phyloP scores from a whole-genome alignment of 1,140 invertebrate species.

The Notospermus geniculatus region DNA sequence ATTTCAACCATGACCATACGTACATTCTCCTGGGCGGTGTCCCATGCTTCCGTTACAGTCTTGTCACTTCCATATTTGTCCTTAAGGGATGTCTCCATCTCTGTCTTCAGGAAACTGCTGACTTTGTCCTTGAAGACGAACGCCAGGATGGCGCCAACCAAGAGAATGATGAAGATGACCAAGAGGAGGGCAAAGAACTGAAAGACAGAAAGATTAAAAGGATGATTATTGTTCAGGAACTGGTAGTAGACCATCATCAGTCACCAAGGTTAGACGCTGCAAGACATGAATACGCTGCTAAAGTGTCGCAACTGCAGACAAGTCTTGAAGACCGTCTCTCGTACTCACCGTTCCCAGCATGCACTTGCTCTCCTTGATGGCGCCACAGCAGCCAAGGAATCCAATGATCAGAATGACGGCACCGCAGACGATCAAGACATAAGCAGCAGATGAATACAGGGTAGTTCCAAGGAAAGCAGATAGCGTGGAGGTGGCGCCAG shows the following conservation, averaged over 20 bases:
- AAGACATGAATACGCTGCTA: no score
- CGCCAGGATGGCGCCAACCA: slow-evolving; percentile 1
- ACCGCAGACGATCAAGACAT: slow-evolving; percentile 30
- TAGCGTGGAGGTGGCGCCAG: slow-evolving; percentile 15
- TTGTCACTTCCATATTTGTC: background rate
- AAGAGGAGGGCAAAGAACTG: slow-evolving; percentile 7
- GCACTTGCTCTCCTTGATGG: slow-evolving; percentile 25
- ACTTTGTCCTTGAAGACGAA: slow-evolving; percentile 7
- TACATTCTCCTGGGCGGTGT: background rate
- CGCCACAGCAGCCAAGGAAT: slow-evolving; percentile 32
- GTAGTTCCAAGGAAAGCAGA: background rate
- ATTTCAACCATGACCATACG: no score
- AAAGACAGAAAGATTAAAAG: background rate
- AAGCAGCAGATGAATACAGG: slow-evolving; percentile 11
- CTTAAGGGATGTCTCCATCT: background rate
- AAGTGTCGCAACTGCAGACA: no score
- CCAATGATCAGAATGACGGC: slow-evolving; percentile 26
- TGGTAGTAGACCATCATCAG: no score
- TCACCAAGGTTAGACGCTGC: no score
- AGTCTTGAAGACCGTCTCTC: no score
- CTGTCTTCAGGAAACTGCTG: background rate
- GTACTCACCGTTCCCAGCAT: slow-evolving; percentile 25
- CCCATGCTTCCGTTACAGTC: background rate
- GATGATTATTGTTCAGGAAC: no score
- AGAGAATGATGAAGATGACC: slow-evolving; percentile 1